Conservation (phyloP, 2,797 vertebrate genomes). For the Enteromius afrohamiltoni region DNA sequence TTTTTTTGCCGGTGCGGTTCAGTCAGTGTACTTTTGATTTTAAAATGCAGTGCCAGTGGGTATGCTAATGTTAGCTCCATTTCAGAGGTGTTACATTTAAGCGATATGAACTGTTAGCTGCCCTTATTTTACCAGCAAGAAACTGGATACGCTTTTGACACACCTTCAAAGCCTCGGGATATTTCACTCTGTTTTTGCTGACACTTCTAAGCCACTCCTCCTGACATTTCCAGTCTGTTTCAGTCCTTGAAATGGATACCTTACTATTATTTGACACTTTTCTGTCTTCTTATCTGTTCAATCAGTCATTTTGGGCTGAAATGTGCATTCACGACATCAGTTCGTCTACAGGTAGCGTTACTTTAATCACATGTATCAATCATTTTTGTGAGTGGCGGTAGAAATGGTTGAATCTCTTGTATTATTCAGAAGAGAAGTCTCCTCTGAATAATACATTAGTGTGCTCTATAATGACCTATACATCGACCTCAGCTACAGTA, state of each 20-base stretch:
- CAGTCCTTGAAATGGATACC: constrained; percentile 40
- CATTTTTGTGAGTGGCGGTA: neutral
- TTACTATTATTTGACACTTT: constrained; percentile 40
- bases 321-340: neutral
- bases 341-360: constrained; percentile 2
- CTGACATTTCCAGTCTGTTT: constrained; percentile 47
- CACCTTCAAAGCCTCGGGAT: constrained; percentile 41
- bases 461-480: constrained; percentile 33
- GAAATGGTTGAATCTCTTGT: constrained; percentile 12
- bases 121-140: constrained; percentile 38
- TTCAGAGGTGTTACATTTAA: neutral
- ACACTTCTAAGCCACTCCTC: constrained; percentile 47
- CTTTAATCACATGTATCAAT: neutral
- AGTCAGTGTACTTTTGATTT: neutral
- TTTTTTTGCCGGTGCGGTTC: neutral
- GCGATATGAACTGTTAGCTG: constrained; percentile 21
- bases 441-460: constrained; percentile 40
- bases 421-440: constrained; percentile 38
- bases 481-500: constrained; percentile 24
- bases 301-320: neutral
- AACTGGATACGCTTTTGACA: constrained; percentile 47
- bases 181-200: constrained; percentile 7
- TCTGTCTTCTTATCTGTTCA: constrained; percentile 25
- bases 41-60: neutral
- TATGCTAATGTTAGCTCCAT: constrained; percentile 1